Evolutionary conservation across 1,140 invertebrate genomes (phyloP).

Genomic region (Drosophila seguyi): DNA sequence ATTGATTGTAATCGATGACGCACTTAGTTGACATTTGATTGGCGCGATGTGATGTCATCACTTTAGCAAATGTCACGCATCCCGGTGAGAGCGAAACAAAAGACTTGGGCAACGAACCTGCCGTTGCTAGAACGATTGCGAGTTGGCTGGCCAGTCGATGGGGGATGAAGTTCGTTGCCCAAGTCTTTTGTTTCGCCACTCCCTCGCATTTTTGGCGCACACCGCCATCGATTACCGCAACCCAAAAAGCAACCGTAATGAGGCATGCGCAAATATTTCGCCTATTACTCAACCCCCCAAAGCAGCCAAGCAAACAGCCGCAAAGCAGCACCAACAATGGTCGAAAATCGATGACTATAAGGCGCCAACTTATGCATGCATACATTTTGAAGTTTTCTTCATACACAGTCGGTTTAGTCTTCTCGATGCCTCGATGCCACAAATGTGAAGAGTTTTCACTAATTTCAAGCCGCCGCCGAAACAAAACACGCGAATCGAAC

Average conservation of each 20-base stretch:
- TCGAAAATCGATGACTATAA: conserved; percentile 75
- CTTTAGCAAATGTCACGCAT: conserved; percentile 66
- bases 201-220: conserved; percentile 70
- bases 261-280: conserved; percentile 82
- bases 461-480: conserved; percentile 77
- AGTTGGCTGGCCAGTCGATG: not conserved
- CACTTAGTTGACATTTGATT: conserved; percentile 73
- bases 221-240: conserved; percentile 75
- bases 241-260: conserved; percentile 73
- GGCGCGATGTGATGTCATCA: conserved; percentile 42
- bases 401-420: conserved; percentile 26
- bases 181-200: conserved; percentile 81
- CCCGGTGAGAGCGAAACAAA: conserved; percentile 9
- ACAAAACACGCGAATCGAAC: conserved; percentile 80
- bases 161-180: conserved; percentile 60
- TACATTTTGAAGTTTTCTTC: conserved; percentile 57
- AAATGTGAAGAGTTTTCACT: conserved; percentile 78
- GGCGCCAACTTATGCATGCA: conserved; percentile 76
- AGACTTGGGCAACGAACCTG: conserved; percentile 41
- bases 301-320: conserved; percentile 49
- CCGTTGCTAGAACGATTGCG: not conserved
- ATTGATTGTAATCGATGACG: conserved; percentile 60
- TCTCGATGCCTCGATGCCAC: conserved; percentile 46
- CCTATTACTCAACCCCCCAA: conserved; percentile 70
- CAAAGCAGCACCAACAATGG: conserved; percentile 45